Evolutionary conservation across 1,140 invertebrate genomes (phyloP).

Genomic region (Oryctes rhinoceros): DNA sequence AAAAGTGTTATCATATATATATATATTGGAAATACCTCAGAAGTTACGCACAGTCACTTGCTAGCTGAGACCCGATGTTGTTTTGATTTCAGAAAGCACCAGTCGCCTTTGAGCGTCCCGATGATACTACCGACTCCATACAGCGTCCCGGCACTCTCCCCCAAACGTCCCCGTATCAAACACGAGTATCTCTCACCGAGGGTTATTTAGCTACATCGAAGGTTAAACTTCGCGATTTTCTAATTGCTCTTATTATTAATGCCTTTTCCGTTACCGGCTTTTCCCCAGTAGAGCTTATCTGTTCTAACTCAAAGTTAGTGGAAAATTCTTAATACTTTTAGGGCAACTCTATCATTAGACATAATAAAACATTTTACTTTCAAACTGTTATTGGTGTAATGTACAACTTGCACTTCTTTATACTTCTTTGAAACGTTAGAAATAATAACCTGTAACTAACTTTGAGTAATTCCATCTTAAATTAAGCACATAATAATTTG

Average conservation of each 20-base stretch:
- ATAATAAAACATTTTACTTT: too few species aligned
- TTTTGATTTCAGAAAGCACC: slow-evolving; percentile 19
- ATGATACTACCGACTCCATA: slow-evolving; percentile 33
- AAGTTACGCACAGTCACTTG: not conserved
- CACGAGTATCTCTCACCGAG: slow-evolving; percentile 23
- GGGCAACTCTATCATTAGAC: too few species aligned
- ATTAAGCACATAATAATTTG: too few species aligned
- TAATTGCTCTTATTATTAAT: not conserved
- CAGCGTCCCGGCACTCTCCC: slow-evolving; percentile 28
- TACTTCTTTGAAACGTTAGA: too few species aligned
- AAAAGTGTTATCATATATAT: not conserved
- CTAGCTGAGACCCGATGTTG: not conserved
- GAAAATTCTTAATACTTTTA: too few species aligned
- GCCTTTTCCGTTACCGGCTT: not conserved
- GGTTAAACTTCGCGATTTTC: slow-evolving; percentile 28
- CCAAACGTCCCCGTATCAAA: slow-evolving; percentile 25
- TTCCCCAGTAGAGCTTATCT: not conserved
- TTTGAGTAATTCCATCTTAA: too few species aligned
- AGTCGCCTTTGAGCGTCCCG: slow-evolving; percentile 21
- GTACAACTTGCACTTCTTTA: too few species aligned
- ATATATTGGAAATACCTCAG: not conserved
- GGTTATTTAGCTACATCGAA: slow-evolving; percentile 26
- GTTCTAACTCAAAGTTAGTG: not conserved
- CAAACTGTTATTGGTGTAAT: too few species aligned
- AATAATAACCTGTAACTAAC: too few species aligned